Evolutionary conservation across 2,888 invertebrate species (phyloP).

Genomic region (Drosophila maculinotata): DNA sequence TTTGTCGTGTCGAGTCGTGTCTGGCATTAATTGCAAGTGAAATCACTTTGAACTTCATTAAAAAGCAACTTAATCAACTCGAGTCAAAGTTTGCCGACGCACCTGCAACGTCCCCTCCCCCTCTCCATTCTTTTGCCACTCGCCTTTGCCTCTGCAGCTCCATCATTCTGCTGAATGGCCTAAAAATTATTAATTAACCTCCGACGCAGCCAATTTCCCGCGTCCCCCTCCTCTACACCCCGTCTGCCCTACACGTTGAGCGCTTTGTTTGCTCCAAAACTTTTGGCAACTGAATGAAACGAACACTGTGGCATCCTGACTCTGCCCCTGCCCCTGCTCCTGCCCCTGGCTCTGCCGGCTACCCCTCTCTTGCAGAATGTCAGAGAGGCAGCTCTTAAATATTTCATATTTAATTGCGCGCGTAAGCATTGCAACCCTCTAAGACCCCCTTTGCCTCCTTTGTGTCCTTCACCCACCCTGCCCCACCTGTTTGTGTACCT

Average conservation of each 20-base stretch:
- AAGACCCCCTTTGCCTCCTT: background rate
- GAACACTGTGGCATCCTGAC: too few relatives aligned
- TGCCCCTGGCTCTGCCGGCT: background rate
- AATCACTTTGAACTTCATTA: constrained; percentile 81
- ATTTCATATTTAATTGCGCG: constrained; percentile 82
- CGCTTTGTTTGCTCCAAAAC: constrained; percentile 33
- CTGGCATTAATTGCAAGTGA: constrained; percentile 68
- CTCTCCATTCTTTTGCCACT: too few relatives aligned
- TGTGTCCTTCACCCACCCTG: background rate
- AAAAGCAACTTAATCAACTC: constrained; percentile 75
- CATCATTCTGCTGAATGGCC: constrained; percentile 71
- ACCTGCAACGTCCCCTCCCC: constrained; percentile 1
- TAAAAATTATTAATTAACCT: constrained; percentile 78
- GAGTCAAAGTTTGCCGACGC: constrained; percentile 55
- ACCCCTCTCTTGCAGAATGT: background rate
- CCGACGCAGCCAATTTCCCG: constrained; percentile 17
- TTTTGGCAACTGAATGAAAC: constrained; percentile 31
- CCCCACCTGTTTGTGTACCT: constrained; percentile 39
- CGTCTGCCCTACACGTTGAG: background rate
- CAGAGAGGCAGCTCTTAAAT: constrained; percentile 59
- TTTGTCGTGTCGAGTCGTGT: too few relatives aligned
- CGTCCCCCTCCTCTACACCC: background rate
- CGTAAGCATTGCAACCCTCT: constrained; percentile 65
- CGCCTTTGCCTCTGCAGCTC: background rate
- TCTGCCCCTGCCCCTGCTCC: background rate